Conservation (phyloP, 2,888 invertebrate genomes). For the Byasa hedistus region DNA sequence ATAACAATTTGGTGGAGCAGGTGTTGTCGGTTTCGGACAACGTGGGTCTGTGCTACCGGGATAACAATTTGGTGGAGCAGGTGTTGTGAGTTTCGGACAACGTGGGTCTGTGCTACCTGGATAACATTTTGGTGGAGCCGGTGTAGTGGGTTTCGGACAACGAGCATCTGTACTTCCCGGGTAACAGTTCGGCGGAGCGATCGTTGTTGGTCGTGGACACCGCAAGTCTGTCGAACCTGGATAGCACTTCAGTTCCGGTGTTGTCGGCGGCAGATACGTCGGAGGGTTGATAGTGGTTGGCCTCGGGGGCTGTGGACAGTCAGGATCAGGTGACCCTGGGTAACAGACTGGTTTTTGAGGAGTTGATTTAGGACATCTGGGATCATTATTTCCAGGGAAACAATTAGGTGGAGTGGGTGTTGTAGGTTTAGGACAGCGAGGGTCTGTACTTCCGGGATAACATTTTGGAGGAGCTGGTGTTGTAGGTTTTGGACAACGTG, state of each 20-base stretch:
- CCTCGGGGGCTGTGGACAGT: no score
- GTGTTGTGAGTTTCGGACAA: slow-evolving; percentile 44
- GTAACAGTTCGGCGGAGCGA: slow-evolving; percentile 38
- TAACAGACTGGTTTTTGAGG: slow-evolving; percentile 34
- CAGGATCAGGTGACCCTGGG: no score
- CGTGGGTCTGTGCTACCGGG: slow-evolving; percentile 39
- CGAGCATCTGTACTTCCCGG: slow-evolving; percentile 35
- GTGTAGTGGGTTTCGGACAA: slow-evolving; percentile 41
- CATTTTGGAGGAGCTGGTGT: slow-evolving; percentile 30
- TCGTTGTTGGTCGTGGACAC: slow-evolving; percentile 37
- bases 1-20: slow-evolving; percentile 38
- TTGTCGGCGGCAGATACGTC: no score
- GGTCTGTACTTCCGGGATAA: slow-evolving; percentile 38
- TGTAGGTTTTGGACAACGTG: slow-evolving; percentile 33
- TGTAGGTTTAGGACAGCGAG: slow-evolving; percentile 46
- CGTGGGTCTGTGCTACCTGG: slow-evolving; percentile 37
- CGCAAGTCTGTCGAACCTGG: slow-evolving; percentile 38
- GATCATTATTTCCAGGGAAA: slow-evolving; percentile 36
- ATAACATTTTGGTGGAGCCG: slow-evolving; percentile 39
- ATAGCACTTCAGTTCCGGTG: slow-evolving; percentile 41
- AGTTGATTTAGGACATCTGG: slow-evolving; percentile 40
- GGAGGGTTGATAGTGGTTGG: no score
- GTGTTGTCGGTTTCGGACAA: slow-evolving; percentile 46
- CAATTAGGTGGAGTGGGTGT: slow-evolving; percentile 37
- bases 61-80: slow-evolving; percentile 35